Evolutionary conservation across 2,888 invertebrate species (phyloP).

Genomic region (Penaeus monodon): DNA sequence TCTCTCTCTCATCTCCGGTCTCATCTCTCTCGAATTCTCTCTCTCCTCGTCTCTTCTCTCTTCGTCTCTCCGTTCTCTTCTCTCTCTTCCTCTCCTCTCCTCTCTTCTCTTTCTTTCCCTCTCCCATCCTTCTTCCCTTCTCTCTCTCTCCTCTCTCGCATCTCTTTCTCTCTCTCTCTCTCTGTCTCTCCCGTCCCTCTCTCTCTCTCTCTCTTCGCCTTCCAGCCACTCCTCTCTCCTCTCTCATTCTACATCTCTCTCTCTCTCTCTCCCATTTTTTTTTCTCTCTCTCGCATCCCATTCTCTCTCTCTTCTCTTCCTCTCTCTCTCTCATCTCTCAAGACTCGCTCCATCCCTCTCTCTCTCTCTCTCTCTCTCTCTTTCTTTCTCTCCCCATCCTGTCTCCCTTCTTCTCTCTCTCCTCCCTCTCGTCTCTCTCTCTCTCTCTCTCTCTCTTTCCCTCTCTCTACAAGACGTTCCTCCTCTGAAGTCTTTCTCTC

Average conservation of each 20-base stretch:
- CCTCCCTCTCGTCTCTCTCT: neutral
- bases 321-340: no score
- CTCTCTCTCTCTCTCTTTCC: neutral
- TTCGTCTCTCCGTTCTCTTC: neutral
- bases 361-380: neutral
- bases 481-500: no score
- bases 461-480: no score
- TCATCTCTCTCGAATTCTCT: neutral
- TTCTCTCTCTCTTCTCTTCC: no score
- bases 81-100: neutral
- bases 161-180: neutral
- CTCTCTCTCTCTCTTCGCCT: conserved; percentile 9
- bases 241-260: no score
- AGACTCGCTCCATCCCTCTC: neutral
- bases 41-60: neutral
- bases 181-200: neutral
- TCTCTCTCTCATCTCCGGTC: no score
- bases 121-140: no score
- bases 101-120: neutral
- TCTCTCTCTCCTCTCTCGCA: neutral
- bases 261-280: no score
- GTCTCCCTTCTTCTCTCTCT: neutral
- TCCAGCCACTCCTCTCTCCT: no score
- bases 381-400: neutral
- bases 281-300: no score